These are phyloP conservation scores for Macrosoma leucophasiata DNA, from an alignment of 2,888 invertebrate genomes.

Conservation along the genomic window DNA sequence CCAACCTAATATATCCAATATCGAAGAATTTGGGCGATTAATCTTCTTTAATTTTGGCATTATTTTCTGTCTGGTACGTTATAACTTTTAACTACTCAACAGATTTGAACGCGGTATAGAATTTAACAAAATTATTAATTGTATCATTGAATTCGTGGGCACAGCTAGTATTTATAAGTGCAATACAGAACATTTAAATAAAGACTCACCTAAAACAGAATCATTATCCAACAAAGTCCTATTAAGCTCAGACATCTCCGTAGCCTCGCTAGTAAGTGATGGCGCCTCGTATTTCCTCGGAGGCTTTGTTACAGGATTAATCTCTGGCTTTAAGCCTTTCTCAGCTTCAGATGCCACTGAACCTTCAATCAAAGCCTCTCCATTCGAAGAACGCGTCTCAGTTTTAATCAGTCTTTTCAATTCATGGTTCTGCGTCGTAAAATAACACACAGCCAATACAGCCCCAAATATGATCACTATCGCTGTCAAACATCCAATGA, in stretches of 20 bases:
- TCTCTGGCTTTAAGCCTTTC: slow-evolving; percentile 85
- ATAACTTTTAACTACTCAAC: no score
- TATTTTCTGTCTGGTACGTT: no score
- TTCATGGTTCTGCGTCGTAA: slow-evolving; percentile 67
- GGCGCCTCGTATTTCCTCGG: slow-evolving; percentile 82
- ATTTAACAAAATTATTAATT: no score
- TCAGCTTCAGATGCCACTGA: slow-evolving; percentile 86
- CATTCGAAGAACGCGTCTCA: slow-evolving; percentile 77
- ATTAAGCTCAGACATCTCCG: slow-evolving; percentile 88
- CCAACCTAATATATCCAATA: no score
- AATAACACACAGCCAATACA: slow-evolving; percentile 69
- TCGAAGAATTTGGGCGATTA: no score
- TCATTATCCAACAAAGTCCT: slow-evolving; percentile 85
- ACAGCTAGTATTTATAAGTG: no score
- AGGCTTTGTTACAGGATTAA: slow-evolving; percentile 88
- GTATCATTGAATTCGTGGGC: no score
- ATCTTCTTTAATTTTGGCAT: no score
- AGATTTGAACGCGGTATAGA: no score
- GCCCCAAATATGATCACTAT: slow-evolving; percentile 67
- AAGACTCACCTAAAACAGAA: slow-evolving; percentile 80
- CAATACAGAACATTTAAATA: no score
- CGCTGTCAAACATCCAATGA: slow-evolving; percentile 64
- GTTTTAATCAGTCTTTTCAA: slow-evolving; percentile 77
- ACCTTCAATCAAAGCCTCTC: slow-evolving; percentile 81
- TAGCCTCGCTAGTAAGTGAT: slow-evolving; percentile 79